These are phyloP conservation scores for Phrynocephalus vlangalii DNA, from an alignment of 2,797 vertebrate species.

Conservation along the genomic window DNA sequence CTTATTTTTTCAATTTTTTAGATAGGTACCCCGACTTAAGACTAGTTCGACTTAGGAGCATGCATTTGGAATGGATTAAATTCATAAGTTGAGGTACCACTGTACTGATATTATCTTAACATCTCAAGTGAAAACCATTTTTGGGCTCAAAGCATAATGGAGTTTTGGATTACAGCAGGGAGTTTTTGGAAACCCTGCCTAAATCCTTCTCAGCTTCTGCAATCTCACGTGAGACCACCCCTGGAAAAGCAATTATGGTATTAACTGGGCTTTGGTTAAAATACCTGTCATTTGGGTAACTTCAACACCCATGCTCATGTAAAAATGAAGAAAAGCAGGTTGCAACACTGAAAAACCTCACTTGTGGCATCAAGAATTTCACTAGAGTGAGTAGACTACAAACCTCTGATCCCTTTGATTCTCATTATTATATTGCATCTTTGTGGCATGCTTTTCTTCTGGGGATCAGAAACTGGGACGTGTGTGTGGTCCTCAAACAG, in stretches of 20 bases:
- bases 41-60: too few species aligned
- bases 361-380: not conserved
- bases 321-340: not conserved
- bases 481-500: not conserved
- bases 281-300: conserved; percentile 4
- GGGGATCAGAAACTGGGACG: not conserved
- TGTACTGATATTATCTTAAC: not conserved
- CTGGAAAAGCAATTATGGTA: conserved; percentile 29
- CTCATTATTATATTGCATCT: not conserved
- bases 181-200: not conserved
- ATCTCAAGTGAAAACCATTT: not conserved
- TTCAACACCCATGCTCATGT: not conserved
- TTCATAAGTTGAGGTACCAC: too few species aligned
- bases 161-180: conserved; percentile 13
- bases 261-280: conserved; percentile 19
- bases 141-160: not conserved
- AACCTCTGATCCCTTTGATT: not conserved
- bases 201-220: not conserved
- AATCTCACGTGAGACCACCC: conserved; percentile 15
- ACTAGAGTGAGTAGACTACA: not conserved
- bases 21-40: too few species aligned
- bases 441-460: not conserved
- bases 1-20: too few species aligned
- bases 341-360: not conserved
- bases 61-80: too few species aligned